Percentiles rank a stretch among this genome's conserved stretches.
Evolutionary conservation across 1,140 invertebrate genomes (phyloP).

Genomic region (Diachasmimorpha longicaudata): DNA sequence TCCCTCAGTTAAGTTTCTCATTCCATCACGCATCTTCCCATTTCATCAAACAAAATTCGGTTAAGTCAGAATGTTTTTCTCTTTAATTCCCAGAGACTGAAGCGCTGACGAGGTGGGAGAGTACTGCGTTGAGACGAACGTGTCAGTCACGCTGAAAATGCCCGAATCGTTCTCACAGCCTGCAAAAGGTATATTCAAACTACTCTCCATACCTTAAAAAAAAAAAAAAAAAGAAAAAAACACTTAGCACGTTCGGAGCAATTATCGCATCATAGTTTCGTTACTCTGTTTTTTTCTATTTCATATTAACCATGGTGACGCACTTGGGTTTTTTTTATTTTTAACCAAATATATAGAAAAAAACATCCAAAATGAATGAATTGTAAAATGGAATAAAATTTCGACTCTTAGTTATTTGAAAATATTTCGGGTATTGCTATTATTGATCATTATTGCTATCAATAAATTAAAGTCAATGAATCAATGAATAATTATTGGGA

Average conservation of each 20-base stretch:
- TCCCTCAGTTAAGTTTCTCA: not conserved
- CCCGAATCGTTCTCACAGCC: constrained; percentile 43
- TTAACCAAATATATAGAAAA: not conserved
- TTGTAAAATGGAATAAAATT: not conserved
- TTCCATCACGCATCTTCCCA: not conserved
- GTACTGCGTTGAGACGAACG: constrained; percentile 36
- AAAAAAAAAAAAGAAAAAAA: constrained; percentile 40
- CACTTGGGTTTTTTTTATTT: constrained; percentile 31
- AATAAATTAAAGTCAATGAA: not conserved
- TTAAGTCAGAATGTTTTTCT: not conserved
- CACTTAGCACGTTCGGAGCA: constrained; percentile 48
- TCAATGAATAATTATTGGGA: not conserved
- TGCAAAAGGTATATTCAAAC: constrained; percentile 58
- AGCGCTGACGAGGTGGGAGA: constrained; percentile 26
- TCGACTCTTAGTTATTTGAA: not conserved
- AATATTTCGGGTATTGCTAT: not conserved
- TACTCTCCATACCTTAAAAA: constrained; percentile 58
- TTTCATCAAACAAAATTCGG: not conserved
- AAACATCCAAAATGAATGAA: not conserved
- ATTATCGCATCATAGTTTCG: constrained; percentile 34
- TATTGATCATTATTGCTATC: not conserved
- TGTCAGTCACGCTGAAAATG: constrained; percentile 38
- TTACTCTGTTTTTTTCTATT: constrained; percentile 14
- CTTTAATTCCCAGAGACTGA: constrained; percentile 43
- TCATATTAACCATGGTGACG: constrained; percentile 38